A percentile compares a stretch with the other conserved stretches of the same genome.
These are phyloP conservation scores for Pristionchus exspectatus DNA, from an alignment of 2,888 invertebrate genomes.

Conservation along the genomic window DNA sequence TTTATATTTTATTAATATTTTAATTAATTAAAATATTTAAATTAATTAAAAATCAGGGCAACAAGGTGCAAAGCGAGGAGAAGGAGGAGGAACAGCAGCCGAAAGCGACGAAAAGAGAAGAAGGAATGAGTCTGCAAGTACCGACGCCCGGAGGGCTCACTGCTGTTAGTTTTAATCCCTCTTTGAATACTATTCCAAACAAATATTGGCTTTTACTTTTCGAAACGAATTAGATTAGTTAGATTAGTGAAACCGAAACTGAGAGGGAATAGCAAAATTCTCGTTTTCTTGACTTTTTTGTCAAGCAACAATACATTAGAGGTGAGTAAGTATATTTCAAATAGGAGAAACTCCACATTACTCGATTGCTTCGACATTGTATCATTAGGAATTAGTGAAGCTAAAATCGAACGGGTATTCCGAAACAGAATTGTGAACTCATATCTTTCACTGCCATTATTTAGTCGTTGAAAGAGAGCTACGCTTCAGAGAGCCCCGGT, in stretches of 20 bases:
- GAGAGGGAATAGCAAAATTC: no score
- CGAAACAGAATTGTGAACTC: no score
- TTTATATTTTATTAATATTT: neutral
- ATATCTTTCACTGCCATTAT: no score
- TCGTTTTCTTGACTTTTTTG: no score
- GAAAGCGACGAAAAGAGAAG: neutral
- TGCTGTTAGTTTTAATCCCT: neutral
- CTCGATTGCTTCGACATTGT: neutral
- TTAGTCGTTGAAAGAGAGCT: no score
- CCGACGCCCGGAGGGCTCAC: constrained; percentile 28
- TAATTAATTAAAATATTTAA: constrained; percentile 20
- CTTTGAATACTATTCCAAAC: neutral
- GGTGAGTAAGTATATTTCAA: no score
- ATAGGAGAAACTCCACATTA: no score
- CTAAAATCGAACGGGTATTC: neutral
- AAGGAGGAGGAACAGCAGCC: neutral
- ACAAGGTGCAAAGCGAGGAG: neutral
- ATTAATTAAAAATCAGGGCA: neutral
- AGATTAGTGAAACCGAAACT: neutral
- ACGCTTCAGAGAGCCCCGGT: no score
- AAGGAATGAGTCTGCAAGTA: constrained; percentile 17
- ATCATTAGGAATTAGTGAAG: neutral
- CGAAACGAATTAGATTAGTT: no score
- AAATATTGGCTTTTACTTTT: no score
- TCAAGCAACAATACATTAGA: no score